Evolutionary conservation across 2,888 invertebrate species (phyloP).

Genomic region (Chloroclystis v-ata): DNA sequence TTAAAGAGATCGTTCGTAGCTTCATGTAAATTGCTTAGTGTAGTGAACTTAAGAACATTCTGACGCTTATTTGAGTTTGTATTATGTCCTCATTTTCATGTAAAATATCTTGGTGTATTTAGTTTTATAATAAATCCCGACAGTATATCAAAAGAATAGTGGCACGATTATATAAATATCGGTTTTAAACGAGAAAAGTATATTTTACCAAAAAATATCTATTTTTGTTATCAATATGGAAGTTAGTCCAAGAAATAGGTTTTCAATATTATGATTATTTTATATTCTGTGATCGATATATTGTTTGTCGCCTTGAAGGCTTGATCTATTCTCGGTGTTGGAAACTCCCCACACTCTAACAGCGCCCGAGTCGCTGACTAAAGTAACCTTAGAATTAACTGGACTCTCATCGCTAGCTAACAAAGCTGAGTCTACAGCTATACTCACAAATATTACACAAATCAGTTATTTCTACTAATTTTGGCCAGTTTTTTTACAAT

Average conservation of each 20-base stretch:
- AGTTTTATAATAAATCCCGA: constrained; percentile 35
- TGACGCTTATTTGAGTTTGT: constrained; percentile 26
- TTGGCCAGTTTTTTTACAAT: no score
- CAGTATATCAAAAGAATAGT: constrained; percentile 33
- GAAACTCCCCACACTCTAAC: constrained; percentile 16
- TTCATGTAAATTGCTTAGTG: constrained; percentile 48
- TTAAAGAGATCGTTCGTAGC: constrained; percentile 36
- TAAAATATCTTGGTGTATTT: constrained; percentile 42
- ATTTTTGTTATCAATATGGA: constrained; percentile 69
- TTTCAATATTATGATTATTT: constrained; percentile 34
- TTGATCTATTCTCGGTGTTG: constrained; percentile 35
- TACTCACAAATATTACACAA: no score
- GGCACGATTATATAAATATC: constrained; percentile 53
- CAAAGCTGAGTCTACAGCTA: not conserved
- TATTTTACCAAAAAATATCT: constrained; percentile 66
- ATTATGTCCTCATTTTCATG: constrained; percentile 34
- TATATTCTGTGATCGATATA: constrained; percentile 64
- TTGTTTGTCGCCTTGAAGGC: constrained; percentile 59
- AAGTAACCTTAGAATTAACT: constrained; percentile 16
- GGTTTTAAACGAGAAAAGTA: constrained; percentile 56
- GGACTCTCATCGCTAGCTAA: constrained; percentile 2
- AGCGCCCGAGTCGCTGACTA: constrained; percentile 13
- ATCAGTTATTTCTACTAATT: no score
- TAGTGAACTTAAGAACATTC: constrained; percentile 17
- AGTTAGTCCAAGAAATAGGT: constrained; percentile 54